Base-by-base conservation (phyloP, 2,113 vertebrate genomes). In the Anser cygnoides region DNA sequence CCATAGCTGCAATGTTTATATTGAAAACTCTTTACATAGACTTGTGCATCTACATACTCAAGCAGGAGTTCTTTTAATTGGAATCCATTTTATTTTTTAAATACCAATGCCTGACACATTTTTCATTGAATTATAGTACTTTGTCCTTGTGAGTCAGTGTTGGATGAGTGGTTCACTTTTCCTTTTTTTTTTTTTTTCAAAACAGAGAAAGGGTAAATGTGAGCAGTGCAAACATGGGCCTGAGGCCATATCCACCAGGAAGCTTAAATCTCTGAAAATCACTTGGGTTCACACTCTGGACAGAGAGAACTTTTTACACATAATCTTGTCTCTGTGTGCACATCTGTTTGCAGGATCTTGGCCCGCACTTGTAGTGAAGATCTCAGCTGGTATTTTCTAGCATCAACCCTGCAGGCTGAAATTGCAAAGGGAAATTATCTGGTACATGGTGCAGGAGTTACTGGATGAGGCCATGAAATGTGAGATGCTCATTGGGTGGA, bases 241-340 rank as follows among this genome's bases (percentile, higher is more conserved):
- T 55, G 33, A 70, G 67, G 44, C 66, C 25, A 57, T 43, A 70
- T 58, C 44, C 79, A 89, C 16, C 29, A 90, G 50, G 74, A 84
- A 86, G n/a, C 17, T 75, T 92, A 86, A 84, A 84, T 23, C n/a
- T 77, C 15, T 74, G 61, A 93, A 89, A 81, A 74, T 81, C 28
- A 26, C 28, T 80, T 71, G 26, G 12, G 26, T 90, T 90, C 70
- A 73, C 10, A 41, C 35, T 73, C 72, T 88, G 55, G 28, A 13
- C 37, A 94, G 35, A 52, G 11, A 46, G 1, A 13, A 11, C 6
- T 28, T 67, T 22, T 22, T 10, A 5, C 11, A 63, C 7, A 21
- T 5, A 23, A 84, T 87, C 16, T 78, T 68, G 50, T 73, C 39
- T 89, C 10, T 13, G 21, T 70, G 25, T 29, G 23, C 39, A 76